Percentiles rank a stretch among this genome's conserved stretches.
phyloP scores from a whole-genome alignment of 1,140 invertebrate genomes.

The Epicauta chinensis region DNA sequence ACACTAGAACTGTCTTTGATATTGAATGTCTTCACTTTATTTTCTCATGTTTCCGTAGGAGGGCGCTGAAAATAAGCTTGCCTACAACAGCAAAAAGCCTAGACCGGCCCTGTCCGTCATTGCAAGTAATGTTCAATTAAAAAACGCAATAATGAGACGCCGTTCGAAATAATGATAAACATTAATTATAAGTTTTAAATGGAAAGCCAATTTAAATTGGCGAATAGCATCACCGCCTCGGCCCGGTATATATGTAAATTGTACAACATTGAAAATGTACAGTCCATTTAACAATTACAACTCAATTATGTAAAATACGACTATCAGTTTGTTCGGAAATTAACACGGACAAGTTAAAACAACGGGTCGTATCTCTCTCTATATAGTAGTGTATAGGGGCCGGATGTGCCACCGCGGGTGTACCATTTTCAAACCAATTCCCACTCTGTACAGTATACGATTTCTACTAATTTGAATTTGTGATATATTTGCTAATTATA shows the following conservation, averaged over 20 bases:
- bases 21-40: too few species aligned
- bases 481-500: constrained; percentile 39
- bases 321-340: constrained; percentile 39
- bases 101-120: too few species aligned
- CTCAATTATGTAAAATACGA: constrained; percentile 39
- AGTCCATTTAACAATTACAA: constrained; percentile 42
- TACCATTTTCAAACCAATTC: neutral
- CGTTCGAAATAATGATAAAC: too few species aligned
- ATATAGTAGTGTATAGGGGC: too few species aligned
- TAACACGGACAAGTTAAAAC: constrained; percentile 40
- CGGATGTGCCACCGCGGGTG: constrained; percentile 20
- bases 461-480: constrained; percentile 32
- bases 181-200: constrained; percentile 21
- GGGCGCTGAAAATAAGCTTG: too few species aligned
- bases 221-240: constrained; percentile 5
- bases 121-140: too few species aligned
- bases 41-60: too few species aligned
- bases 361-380: constrained; percentile 19
- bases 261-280: constrained; percentile 34
- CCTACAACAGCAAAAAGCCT: too few species aligned
- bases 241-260: constrained; percentile 39
- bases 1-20: too few species aligned
- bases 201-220: constrained; percentile 13
- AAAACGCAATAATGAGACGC: too few species aligned
- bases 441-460: constrained; percentile 9